Conservation (phyloP, 2,113 vertebrate species). For the Xyrauchen texanus region DNA sequence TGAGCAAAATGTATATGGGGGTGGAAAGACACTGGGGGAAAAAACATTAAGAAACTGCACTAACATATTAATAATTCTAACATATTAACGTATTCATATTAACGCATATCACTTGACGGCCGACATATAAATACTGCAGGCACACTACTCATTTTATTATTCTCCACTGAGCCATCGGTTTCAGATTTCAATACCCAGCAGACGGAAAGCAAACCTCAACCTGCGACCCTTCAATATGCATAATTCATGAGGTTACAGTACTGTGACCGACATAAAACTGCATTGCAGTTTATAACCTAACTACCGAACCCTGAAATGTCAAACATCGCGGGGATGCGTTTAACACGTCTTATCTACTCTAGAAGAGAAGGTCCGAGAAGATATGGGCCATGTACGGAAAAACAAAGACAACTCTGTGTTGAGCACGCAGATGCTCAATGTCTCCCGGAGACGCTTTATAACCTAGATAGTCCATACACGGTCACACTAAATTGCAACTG, state of each 20-base stretch:
- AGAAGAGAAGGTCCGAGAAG: neutral
- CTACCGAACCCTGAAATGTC: too few relatives aligned
- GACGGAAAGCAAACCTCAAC: conserved; percentile 48
- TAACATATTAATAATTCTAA: neutral
- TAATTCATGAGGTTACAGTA: conserved; percentile 49
- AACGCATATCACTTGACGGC: conserved; percentile 1
- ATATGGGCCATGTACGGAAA: neutral
- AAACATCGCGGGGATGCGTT: neutral
- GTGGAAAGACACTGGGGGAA: neutral
- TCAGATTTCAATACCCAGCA: conserved; percentile 37
- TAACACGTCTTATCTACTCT: too few relatives aligned
- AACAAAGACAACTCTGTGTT: neutral
- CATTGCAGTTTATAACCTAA: conserved; percentile 24
- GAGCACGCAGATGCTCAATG: neutral
- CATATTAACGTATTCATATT: neutral
- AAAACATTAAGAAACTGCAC: neutral
- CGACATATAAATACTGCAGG: conserved; percentile 43
- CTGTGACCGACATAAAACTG: conserved; percentile 28
- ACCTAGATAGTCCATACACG: neutral
- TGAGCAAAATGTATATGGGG: neutral
- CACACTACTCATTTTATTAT: conserved; percentile 37
- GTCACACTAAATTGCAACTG: neutral
- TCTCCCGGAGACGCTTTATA: neutral
- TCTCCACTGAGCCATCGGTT: conserved; percentile 28
- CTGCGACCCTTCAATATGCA: conserved; percentile 48